Evolutionary conservation across 2,113 vertebrate genomes (phyloP).

Genomic region (Egretta garzetta): DNA sequence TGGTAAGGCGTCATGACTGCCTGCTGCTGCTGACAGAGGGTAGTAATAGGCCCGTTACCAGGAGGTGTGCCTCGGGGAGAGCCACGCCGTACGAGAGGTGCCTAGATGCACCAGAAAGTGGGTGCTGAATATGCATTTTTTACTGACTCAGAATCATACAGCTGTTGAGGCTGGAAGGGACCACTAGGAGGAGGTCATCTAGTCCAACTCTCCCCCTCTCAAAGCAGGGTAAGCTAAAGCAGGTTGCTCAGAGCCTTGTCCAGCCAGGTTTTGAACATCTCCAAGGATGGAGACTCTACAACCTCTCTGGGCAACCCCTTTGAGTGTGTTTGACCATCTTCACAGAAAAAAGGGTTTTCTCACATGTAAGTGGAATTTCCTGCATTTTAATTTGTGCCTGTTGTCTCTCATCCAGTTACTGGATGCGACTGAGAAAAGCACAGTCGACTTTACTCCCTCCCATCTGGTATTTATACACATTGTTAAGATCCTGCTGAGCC

Average conservation of each 20-base stretch:
- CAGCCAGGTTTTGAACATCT: background rate
- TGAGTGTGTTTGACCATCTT: background rate
- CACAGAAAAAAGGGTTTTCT: background rate
- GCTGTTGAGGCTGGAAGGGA: background rate
- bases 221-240: background rate
- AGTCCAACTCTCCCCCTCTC: background rate
- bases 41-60: background rate
- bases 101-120: background rate
- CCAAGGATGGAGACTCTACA: background rate
- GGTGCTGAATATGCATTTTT: background rate
- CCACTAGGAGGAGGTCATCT: background rate
- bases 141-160: background rate
- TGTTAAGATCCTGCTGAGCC: background rate
- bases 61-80: background rate
- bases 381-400: background rate
- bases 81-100: background rate
- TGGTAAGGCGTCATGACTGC: background rate
- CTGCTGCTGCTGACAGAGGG: background rate
- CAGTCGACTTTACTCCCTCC: background rate
- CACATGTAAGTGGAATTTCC: background rate
- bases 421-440: background rate
- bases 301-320: background rate
- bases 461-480: background rate
- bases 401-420: background rate
- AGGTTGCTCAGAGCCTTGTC: background rate